These are phyloP conservation scores for Sialis fuliginosa DNA, from an alignment of 2,888 invertebrate genomes.

Conservation along the genomic window DNA sequence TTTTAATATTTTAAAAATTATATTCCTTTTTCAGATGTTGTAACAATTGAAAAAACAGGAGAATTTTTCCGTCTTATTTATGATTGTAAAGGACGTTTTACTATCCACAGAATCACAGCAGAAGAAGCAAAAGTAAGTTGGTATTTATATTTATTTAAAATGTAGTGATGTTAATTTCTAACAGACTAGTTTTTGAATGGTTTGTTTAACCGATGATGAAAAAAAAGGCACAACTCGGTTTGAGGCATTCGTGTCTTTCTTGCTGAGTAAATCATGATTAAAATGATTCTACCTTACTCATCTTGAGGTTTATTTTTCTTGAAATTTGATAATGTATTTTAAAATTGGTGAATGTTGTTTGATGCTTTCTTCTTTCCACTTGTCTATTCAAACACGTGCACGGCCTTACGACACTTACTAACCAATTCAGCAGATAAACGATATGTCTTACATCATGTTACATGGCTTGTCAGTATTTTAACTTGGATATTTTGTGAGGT, in stretches of 20 bases:
- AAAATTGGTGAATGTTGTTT: no score
- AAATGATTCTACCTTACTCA: slow-evolving; percentile 10
- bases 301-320: slow-evolving; percentile 6
- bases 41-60: slow-evolving; percentile 94
- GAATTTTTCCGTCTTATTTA: slow-evolving; percentile 97
- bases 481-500: no score
- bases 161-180: slow-evolving; percentile 2
- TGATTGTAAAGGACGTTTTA: slow-evolving; percentile 96
- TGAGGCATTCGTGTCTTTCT: background rate
- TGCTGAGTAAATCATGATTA: background rate
- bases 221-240: background rate
- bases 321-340: no score
- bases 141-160: background rate
- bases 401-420: no score
- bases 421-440: no score
- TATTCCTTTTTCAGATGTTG: slow-evolving; percentile 63
- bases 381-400: no score
- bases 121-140: slow-evolving; percentile 85
- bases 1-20: background rate
- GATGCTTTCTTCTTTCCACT: no score
- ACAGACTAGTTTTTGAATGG: background rate
- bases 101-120: slow-evolving; percentile 89
- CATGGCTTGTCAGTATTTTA: no score
- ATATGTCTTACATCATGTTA: no score
- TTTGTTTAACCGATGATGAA: slow-evolving; percentile 1